Percentiles rank a stretch among this genome's conserved stretches.
These are phyloP conservation scores for Porites australiensis DNA, from an alignment of 64 coral and sea anemone species.

Conservation along the genomic window DNA sequence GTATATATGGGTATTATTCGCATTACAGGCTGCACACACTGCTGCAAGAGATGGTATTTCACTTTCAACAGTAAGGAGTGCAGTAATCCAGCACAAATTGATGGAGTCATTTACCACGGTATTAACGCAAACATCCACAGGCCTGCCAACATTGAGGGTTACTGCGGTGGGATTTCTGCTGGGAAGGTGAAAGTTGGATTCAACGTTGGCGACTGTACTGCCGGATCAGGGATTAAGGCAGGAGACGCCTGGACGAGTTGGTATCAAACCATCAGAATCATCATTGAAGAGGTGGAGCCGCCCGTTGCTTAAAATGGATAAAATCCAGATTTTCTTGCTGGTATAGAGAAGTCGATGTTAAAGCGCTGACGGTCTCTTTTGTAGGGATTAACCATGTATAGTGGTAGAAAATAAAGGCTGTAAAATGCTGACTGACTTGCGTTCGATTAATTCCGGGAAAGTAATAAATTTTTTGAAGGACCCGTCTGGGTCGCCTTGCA, in stretches of 20 bases:
- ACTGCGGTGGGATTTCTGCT: constrained; percentile 38
- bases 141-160: constrained; percentile 48
- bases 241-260: constrained; percentile 61
- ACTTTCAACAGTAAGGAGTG: constrained; percentile 69
- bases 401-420: too few species aligned
- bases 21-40: not conserved
- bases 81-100: constrained; percentile 35
- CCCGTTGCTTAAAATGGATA: not conserved
- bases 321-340: not conserved
- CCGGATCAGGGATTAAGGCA: too few species aligned
- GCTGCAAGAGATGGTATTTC: constrained; percentile 59
- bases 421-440: too few species aligned
- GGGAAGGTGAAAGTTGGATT: constrained; percentile 32
- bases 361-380: not conserved
- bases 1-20: constrained; percentile 35
- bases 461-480: too few species aligned
- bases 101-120: constrained; percentile 27
- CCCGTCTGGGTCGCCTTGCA: too few species aligned
- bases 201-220: constrained; percentile 3
- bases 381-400: too few species aligned
- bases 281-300: constrained; percentile 60
- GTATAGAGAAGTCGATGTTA: not conserved
- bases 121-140: constrained; percentile 43
- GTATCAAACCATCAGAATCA: constrained; percentile 49
- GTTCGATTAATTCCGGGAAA: too few species aligned